These are phyloP conservation scores for Neogobius melanostomus DNA, from an alignment of 2,113 vertebrate genomes.

Conservation along the genomic window DNA sequence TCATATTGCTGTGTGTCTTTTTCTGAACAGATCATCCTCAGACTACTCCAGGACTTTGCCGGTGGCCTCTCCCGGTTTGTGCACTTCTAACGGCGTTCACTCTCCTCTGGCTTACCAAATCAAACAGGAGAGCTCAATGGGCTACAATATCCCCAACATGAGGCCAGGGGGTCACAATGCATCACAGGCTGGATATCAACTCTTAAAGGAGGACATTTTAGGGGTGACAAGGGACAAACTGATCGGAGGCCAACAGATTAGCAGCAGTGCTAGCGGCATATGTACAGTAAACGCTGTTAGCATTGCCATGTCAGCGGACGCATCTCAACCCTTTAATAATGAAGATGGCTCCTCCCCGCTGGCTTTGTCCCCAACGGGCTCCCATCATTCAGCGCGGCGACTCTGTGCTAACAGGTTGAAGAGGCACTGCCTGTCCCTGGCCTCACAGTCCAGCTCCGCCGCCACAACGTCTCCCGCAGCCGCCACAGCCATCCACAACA, in stretches of 20 bases:
- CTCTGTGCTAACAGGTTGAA: conserved; percentile 81
- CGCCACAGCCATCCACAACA: conserved; percentile 71
- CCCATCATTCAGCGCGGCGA: conserved; percentile 83
- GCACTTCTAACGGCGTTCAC: conserved; percentile 30
- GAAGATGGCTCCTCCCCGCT: conserved; percentile 83
- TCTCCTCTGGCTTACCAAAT: conserved; percentile 77
- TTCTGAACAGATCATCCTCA: conserved; percentile 59
- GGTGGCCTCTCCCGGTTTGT: conserved; percentile 69
- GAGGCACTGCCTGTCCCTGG: conserved; percentile 81
- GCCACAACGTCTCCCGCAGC: conserved; percentile 61
- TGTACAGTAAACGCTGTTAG: conserved; percentile 53
- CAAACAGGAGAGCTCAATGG: conserved; percentile 87
- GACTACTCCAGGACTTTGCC: conserved; percentile 62
- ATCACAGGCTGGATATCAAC: conserved; percentile 68
- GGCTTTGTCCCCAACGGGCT: conserved; percentile 81
- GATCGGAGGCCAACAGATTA: conserved; percentile 27
- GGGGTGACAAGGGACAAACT: conserved; percentile 49
- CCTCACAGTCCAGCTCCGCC: conserved; percentile 70
- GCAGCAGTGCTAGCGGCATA: conserved; percentile 34
- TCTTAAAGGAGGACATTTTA: conserved; percentile 56
- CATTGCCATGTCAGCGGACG: conserved; percentile 77
- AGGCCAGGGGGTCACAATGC: conserved; percentile 57
- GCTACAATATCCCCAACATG: conserved; percentile 75
- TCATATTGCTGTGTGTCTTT: conserved; percentile 65
- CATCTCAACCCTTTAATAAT: conserved; percentile 89